Conservation (phyloP, 1,140 invertebrate species). For the Drosophila subobscura region DNA sequence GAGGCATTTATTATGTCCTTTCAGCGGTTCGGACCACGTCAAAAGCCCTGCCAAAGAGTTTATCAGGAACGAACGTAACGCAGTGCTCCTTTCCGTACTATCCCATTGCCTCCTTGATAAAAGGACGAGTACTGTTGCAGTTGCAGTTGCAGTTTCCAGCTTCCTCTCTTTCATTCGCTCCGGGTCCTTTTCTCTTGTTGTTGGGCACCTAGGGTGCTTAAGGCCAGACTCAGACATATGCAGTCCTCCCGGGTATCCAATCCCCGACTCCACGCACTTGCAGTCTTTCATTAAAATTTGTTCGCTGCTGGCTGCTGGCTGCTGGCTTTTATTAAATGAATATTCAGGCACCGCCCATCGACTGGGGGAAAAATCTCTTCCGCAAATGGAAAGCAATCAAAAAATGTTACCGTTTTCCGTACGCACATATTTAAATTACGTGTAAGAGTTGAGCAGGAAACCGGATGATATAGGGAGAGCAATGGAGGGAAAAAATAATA, state of each 20-base stretch:
- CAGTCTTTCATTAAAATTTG: constrained; percentile 77
- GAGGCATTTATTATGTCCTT: constrained; percentile 78
- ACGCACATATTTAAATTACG: constrained; percentile 45
- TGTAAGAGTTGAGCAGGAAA: constrained; percentile 33
- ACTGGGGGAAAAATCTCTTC: constrained; percentile 42
- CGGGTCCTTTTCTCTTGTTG: constrained; percentile 5
- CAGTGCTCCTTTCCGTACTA: constrained; percentile 20
- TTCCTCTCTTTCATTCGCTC: constrained; percentile 5
- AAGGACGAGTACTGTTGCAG: constrained; percentile 44
- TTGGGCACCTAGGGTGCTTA: constrained; percentile 19
- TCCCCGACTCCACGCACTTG: constrained; percentile 26
- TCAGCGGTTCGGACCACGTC: constrained; percentile 55
- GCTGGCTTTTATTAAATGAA: constrained; percentile 80
- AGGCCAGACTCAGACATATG: constrained; percentile 49
- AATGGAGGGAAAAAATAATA: not conserved
- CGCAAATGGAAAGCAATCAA: constrained; percentile 62
- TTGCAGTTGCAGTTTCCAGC: constrained; percentile 20
- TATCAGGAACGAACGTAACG: constrained; percentile 57
- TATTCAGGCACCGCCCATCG: constrained; percentile 49
- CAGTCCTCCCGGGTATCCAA: constrained; percentile 15
- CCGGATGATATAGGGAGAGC: constrained; percentile 14
- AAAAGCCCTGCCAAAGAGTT: constrained; percentile 73
- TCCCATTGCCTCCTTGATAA: constrained; percentile 34
- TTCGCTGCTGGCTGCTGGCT: constrained; percentile 71
- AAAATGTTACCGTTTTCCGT: constrained; percentile 48